Percentiles rank a stretch among this genome's conserved stretches.
phyloP scores from a whole-genome alignment of 2,797 vertebrate species.

The Florisuga fusca region DNA sequence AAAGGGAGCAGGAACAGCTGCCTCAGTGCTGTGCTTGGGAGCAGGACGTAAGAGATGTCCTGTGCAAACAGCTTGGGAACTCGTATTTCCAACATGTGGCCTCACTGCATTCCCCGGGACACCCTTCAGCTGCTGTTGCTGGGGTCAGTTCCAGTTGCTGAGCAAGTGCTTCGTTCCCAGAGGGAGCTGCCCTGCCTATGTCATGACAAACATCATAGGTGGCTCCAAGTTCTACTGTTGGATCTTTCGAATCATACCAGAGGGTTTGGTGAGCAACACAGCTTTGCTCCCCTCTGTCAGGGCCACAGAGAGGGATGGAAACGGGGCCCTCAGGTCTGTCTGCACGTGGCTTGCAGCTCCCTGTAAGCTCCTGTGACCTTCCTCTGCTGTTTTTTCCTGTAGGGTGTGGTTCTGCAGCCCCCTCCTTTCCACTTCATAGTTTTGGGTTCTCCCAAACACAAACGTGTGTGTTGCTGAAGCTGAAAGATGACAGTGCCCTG shows the following conservation, averaged over 20 bases:
- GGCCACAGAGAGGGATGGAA: rapidly evolving
- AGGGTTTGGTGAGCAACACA: background rate
- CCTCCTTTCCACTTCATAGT: background rate
- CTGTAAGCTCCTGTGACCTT: background rate
- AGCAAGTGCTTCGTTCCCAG: background rate
- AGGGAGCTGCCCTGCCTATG: background rate
- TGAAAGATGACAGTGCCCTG: background rate
- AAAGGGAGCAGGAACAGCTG: background rate
- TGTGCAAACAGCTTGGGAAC: background rate
- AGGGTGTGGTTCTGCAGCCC: background rate
- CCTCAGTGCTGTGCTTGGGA: background rate
- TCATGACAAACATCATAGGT: rapidly evolving
- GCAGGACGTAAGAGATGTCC: background rate
- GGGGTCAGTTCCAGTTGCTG: background rate
- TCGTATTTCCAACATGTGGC: rapidly evolving
- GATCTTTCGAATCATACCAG: background rate
- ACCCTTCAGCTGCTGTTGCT: rapidly evolving
- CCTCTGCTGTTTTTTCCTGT: background rate
- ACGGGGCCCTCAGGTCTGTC: background rate
- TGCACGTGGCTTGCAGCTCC: background rate
- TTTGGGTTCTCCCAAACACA: background rate
- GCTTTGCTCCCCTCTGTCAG: rapidly evolving
- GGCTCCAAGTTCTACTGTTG: background rate
- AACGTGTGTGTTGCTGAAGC: rapidly evolving
- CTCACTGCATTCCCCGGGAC: background rate